Evolutionary conservation across 2,888 invertebrate genomes (phyloP).

Genomic region (Chrysina gloriosa): DNA sequence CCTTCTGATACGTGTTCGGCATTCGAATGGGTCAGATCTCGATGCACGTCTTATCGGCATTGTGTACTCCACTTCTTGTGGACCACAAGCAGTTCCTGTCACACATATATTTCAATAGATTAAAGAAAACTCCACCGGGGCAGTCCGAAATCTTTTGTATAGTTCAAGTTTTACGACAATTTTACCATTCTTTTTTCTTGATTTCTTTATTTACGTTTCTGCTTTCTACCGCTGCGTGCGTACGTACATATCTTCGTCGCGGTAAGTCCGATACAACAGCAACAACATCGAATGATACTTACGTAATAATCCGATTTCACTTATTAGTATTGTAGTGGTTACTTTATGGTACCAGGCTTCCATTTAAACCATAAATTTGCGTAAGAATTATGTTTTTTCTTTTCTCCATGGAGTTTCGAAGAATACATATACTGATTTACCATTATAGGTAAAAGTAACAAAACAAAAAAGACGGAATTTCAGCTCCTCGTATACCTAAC

Average conservation of each 20-base stretch:
- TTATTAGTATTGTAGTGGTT: constrained; percentile 39
- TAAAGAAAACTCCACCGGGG: constrained; percentile 46
- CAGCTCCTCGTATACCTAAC: too few species aligned
- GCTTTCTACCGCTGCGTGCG: constrained; percentile 16
- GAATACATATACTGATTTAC: neutral
- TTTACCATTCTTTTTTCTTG: constrained; percentile 32
- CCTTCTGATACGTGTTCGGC: constrained; percentile 53
- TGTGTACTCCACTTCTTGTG: constrained; percentile 58
- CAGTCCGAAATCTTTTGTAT: constrained; percentile 39
- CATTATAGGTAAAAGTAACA: too few species aligned
- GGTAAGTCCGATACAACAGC: constrained; percentile 10
- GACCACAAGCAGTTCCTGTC: constrained; percentile 58
- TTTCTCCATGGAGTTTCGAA: neutral
- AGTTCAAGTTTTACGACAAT: constrained; percentile 36
- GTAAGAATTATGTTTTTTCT: constrained; percentile 21
- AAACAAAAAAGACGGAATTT: too few species aligned
- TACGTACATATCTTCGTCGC: neutral
- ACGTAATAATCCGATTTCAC: constrained; percentile 42
- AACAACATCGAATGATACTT: constrained; percentile 27
- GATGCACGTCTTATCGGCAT: constrained; percentile 53
- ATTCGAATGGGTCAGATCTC: constrained; percentile 53
- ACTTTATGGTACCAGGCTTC: constrained; percentile 17
- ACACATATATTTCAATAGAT: constrained; percentile 61
- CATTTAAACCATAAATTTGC: constrained; percentile 36
- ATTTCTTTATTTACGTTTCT: constrained; percentile 37